Percentiles rank a stretch among this genome's conserved stretches.
Conservation (phyloP, 2,888 invertebrate species). For the Hetaerina titia region DNA sequence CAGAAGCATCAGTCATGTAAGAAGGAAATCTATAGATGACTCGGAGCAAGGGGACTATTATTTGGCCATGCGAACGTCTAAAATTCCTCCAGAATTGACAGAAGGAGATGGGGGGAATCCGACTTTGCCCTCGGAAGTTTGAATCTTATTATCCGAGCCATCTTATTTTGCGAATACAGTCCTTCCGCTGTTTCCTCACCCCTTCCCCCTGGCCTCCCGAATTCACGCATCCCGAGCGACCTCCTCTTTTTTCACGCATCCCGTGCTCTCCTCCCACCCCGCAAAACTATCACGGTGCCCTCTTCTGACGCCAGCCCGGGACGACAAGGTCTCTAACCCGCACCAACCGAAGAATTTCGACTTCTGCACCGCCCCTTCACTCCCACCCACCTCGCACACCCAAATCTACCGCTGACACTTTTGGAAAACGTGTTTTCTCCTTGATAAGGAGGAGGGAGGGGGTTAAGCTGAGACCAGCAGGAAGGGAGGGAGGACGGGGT, state of each 20-base stretch:
- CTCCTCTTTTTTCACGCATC: neutral
- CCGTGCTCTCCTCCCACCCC: neutral
- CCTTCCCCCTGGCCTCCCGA: neutral
- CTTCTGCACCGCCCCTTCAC: neutral
- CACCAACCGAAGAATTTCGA: neutral
- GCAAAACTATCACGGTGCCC: neutral
- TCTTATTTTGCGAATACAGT: constrained; percentile 3
- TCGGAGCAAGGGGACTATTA: neutral
- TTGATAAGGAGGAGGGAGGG: neutral
- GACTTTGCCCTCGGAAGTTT: constrained; percentile 17
- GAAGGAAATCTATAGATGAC: neutral
- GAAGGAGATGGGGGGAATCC: neutral
- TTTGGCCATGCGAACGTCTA: neutral
- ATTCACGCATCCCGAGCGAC: neutral
- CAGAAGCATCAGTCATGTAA: neutral
- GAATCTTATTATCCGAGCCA: constrained; percentile 1
- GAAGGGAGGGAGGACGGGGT: neutral
- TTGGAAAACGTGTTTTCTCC: neutral
- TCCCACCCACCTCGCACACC: neutral
- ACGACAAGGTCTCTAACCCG: neutral
- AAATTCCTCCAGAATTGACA: neutral
- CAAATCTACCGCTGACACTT: neutral
- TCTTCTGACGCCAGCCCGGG: neutral
- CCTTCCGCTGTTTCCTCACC: neutral
- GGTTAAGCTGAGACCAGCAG: neutral